Conservation (phyloP, 1,140 invertebrate species). For the Aleiodes sp. region DNA sequence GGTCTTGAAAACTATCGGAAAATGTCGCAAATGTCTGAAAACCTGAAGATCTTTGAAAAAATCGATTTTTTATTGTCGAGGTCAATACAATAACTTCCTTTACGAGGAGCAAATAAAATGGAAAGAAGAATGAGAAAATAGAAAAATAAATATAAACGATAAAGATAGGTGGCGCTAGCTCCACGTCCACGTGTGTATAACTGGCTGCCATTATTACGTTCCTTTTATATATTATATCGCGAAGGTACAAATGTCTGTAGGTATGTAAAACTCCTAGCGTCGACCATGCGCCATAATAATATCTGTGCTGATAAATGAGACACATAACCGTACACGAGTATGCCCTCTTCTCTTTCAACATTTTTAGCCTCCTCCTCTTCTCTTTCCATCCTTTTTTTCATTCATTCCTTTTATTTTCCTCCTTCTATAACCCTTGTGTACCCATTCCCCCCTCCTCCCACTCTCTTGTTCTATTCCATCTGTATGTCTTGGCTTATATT, state of each 20-base stretch:
- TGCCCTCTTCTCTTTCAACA: constrained; percentile 41
- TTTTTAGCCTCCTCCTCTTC: background rate
- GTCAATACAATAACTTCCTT: too few relatives aligned
- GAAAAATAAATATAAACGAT: constrained; percentile 22
- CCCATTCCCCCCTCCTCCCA: constrained; percentile 17
- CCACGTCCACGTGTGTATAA: background rate
- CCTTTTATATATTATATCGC: constrained; percentile 61
- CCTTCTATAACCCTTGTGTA: background rate
- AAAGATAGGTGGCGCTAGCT: constrained; percentile 31
- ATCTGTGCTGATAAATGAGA: constrained; percentile 65
- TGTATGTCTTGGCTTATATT: constrained; percentile 59
- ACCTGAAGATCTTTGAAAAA: too few relatives aligned
- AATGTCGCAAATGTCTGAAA: too few relatives aligned
- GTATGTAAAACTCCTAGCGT: constrained; percentile 63
- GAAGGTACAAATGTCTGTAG: constrained; percentile 62
- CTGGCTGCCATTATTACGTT: constrained; percentile 56
- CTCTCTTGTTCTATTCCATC: constrained; percentile 40
- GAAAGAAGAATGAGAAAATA: background rate
- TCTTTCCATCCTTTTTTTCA: constrained; percentile 2
- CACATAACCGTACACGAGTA: constrained; percentile 63
- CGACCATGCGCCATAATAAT: constrained; percentile 60
- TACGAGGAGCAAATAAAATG: too few relatives aligned
- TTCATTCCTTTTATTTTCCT: background rate
- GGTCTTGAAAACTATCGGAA: too few relatives aligned
- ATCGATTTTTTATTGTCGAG: too few relatives aligned